Conservation (phyloP, 2,797 vertebrate species). For the Monodelphis domestica region DNA sequence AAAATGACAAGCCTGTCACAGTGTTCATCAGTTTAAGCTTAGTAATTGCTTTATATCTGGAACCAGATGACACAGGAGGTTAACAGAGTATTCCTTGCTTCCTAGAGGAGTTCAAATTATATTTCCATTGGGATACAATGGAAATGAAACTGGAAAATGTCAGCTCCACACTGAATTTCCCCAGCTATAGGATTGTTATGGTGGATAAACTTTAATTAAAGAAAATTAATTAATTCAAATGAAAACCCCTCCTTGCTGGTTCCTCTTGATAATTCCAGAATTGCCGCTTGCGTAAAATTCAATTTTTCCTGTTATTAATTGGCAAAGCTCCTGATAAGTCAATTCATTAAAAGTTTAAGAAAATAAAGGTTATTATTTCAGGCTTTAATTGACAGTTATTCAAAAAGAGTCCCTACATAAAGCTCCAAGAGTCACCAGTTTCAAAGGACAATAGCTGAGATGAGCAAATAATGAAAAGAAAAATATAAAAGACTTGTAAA, state of each 20-base stretch:
- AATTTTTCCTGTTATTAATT: slow-evolving; percentile 13
- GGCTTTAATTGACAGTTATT: slow-evolving; percentile 16
- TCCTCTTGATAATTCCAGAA: slow-evolving; percentile 11
- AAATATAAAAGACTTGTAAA: not conserved
- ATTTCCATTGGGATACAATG: not conserved
- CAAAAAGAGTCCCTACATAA: not conserved
- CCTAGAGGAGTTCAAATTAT: slow-evolving; percentile 9
- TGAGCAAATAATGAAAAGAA: slow-evolving; percentile 14
- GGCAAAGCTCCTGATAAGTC: slow-evolving; percentile 11
- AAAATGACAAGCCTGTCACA: not conserved
- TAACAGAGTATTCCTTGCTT: not conserved
- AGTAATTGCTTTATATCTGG: not conserved
- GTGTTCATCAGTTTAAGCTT: slow-evolving; percentile 9
- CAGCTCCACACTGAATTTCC: not conserved
- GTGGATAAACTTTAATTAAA: slow-evolving; percentile 46
- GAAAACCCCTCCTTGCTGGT: not conserved
- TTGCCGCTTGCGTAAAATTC: slow-evolving; percentile 11
- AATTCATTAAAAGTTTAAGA: slow-evolving; percentile 25
- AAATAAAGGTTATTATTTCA: slow-evolving; percentile 5
- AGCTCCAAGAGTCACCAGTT: slow-evolving; percentile 19
- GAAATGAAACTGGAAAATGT: slow-evolving; percentile 38
- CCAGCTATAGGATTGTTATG: slow-evolving; percentile 1
- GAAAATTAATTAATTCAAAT: slow-evolving; percentile 27
- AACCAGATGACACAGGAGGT: not conserved
- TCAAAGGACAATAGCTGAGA: not conserved